A percentile compares a stretch with the other conserved stretches of the same genome.
phyloP scores from a whole-genome alignment of 2,888 invertebrate species.

The Brachylomia viminalis region DNA sequence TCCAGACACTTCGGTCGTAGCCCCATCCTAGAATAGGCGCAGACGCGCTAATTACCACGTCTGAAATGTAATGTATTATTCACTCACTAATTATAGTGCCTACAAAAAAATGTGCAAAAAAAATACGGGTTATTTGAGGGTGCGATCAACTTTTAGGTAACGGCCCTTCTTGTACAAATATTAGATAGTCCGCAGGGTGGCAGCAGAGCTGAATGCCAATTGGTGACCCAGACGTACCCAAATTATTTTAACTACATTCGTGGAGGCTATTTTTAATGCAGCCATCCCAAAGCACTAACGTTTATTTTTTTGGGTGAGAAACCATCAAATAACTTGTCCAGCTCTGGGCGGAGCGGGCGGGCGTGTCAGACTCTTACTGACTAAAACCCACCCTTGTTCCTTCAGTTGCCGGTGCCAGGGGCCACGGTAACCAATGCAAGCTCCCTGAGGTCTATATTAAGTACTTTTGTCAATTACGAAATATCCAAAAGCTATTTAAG shows the following conservation, averaged over 20 bases:
- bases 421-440: too few species aligned
- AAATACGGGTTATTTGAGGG: neutral
- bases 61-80: neutral
- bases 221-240: neutral
- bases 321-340: too few species aligned
- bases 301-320: too few species aligned
- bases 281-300: too few species aligned
- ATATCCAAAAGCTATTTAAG: constrained; percentile 55
- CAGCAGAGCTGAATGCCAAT: neutral
- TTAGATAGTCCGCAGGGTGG: neutral
- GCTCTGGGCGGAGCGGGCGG: too few species aligned
- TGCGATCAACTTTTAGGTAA: neutral
- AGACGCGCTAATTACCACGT: neutral
- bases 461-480: constrained; percentile 46
- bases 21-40: constrained; percentile 8
- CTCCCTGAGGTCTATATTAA: constrained; percentile 20
- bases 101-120: neutral
- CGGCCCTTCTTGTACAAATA: too few species aligned
- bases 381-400: too few species aligned
- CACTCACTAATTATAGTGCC: neutral
- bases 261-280: neutral
- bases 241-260: neutral
- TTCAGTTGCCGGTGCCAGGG: too few species aligned
- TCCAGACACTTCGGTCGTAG: constrained; percentile 28
- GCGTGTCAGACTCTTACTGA: too few species aligned